Conservation (phyloP, 2,797 vertebrate genomes). For the Holocentrus rufus region DNA sequence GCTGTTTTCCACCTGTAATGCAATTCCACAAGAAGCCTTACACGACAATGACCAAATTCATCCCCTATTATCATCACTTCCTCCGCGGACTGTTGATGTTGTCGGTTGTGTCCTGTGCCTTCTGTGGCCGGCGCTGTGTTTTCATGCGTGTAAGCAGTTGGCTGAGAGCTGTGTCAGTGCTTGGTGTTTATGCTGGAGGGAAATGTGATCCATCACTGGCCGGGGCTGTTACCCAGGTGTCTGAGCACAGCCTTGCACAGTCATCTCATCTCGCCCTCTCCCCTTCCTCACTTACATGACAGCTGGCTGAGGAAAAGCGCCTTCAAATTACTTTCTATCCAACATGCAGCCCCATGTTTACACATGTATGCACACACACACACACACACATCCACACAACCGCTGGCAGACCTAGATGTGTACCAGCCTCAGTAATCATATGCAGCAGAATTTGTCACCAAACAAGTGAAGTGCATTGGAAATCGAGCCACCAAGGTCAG, state of each 20-base stretch:
- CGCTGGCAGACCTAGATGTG: neutral
- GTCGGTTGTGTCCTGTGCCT: slow-evolving; percentile 44
- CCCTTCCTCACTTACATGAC: slow-evolving; percentile 37
- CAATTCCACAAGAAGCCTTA: neutral
- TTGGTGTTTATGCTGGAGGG: slow-evolving; percentile 69
- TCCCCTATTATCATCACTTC: neutral
- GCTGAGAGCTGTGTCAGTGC: slow-evolving; percentile 54
- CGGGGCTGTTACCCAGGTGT: slow-evolving; percentile 61
- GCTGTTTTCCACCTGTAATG: neutral
- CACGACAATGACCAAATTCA: neutral
- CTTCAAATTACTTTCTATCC: slow-evolving; percentile 47
- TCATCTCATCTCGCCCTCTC: slow-evolving; percentile 62
- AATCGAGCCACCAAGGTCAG: slow-evolving; percentile 21
- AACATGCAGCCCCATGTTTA: slow-evolving; percentile 30
- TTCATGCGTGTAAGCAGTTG: slow-evolving; percentile 64
- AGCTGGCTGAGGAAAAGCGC: slow-evolving; percentile 49
- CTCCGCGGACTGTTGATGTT: neutral
- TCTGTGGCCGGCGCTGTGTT: slow-evolving; percentile 50
- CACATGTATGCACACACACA: neutral
- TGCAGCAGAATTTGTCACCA: slow-evolving; percentile 12
- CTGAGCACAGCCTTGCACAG: slow-evolving; percentile 59
- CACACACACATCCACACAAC: too few species aligned
- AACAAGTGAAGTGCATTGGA: slow-evolving; percentile 29
- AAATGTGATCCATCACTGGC: slow-evolving; percentile 68
- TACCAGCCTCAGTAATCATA: neutral